These are phyloP conservation scores for Athene cunicularia DNA, from an alignment of 2,113 vertebrate genomes.

Conservation along the genomic window DNA sequence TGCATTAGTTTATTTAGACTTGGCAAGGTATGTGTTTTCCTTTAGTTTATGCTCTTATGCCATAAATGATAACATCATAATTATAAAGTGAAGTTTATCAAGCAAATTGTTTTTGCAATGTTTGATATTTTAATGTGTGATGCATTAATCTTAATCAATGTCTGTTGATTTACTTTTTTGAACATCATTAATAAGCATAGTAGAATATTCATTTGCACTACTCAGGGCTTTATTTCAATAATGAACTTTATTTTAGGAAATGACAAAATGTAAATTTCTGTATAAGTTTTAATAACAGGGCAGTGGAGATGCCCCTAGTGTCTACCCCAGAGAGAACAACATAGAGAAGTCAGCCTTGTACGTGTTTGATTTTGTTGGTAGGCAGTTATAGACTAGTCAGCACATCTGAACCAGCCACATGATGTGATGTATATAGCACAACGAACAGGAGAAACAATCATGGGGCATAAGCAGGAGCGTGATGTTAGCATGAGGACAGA, in stretches of 20 bases:
- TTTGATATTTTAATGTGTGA: background rate
- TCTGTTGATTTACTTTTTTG: background rate
- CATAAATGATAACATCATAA: background rate
- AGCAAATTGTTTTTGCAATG: background rate
- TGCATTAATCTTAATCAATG: background rate
- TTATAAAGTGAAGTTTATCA: background rate
- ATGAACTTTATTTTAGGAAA: background rate
- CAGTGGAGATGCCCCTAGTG: background rate
- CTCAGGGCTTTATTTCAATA: background rate
- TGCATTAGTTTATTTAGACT: conserved; percentile 86
- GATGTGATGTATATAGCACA: background rate
- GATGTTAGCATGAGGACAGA: background rate
- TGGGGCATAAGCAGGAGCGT: background rate
- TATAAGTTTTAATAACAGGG: background rate
- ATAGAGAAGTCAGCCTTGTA: background rate
- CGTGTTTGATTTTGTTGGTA: background rate
- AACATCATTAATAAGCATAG: background rate
- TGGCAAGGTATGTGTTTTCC: conserved; percentile 84
- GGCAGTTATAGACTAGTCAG: background rate
- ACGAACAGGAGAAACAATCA: fast-evolving
- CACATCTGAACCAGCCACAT: background rate
- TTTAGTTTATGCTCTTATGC: background rate
- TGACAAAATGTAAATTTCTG: background rate
- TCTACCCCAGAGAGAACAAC: fast-evolving
- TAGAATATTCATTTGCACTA: background rate